Conservation (phyloP, 2,888 invertebrate genomes). For the Polymixis flavicincta region DNA sequence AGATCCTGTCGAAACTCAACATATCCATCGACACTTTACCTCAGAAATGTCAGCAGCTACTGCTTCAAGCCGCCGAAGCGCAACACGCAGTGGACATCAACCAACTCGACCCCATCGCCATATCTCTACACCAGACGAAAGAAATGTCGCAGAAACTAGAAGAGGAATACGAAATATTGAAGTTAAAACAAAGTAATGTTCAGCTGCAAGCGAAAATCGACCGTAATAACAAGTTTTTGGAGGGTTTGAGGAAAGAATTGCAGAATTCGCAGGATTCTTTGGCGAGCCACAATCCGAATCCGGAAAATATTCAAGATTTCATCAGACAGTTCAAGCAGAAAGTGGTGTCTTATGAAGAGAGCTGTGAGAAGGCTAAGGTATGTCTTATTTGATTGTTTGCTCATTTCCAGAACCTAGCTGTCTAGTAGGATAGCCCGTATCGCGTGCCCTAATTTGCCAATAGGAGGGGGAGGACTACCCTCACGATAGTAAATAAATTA, state of each 20-base stretch:
- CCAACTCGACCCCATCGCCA: conserved; percentile 77
- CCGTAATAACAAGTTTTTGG: conserved; percentile 80
- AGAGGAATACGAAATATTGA: conserved; percentile 82
- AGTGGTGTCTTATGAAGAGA: conserved; percentile 83
- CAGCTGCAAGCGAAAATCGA: conserved; percentile 81
- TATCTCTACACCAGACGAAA: conserved; percentile 77
- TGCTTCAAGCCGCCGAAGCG: conserved; percentile 72
- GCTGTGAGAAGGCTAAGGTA: conserved; percentile 83
- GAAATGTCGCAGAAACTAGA: conserved; percentile 75
- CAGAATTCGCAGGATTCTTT: conserved; percentile 76
- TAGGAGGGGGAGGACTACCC: too few species aligned
- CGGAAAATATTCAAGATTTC: conserved; percentile 81
- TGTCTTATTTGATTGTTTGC: conserved; percentile 5
- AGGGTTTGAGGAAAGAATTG: conserved; percentile 78
- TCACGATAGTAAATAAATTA: too few species aligned
- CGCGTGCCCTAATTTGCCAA: too few species aligned
- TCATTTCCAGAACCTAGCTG: neutral
- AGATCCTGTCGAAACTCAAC: conserved; percentile 79
- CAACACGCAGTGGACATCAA: conserved; percentile 72
- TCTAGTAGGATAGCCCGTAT: too few species aligned
- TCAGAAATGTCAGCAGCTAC: conserved; percentile 78
- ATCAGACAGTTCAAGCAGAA: conserved; percentile 84
- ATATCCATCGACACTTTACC: conserved; percentile 80
- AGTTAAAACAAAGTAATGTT: conserved; percentile 80
- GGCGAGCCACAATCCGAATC: conserved; percentile 75